Evolutionary conservation across 1,140 invertebrate genomes (phyloP).

Genomic region (Stenopsyche tienmushanensis): DNA sequence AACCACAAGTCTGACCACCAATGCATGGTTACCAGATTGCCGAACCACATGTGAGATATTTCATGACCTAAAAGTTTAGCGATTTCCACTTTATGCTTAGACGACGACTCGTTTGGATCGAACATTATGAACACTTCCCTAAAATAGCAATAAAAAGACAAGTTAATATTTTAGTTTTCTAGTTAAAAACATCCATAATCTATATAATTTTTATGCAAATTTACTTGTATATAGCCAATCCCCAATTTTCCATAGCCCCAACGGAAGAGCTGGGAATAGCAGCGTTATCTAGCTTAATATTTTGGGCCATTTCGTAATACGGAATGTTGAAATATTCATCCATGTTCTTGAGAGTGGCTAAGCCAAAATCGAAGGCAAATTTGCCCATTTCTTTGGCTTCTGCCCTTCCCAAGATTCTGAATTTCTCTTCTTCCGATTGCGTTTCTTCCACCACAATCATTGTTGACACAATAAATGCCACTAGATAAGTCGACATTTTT

Average conservation of each 20-base stretch:
- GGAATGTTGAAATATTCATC: constrained; percentile 73
- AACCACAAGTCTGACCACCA: constrained; percentile 61
- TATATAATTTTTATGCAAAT: neutral
- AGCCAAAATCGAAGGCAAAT: constrained; percentile 58
- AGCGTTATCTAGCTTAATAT: constrained; percentile 64
- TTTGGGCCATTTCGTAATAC: constrained; percentile 64
- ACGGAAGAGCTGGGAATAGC: constrained; percentile 72
- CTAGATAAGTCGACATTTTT: constrained; percentile 84
- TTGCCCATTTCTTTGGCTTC: constrained; percentile 64
- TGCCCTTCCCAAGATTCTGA: constrained; percentile 70
- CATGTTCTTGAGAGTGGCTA: constrained; percentile 53
- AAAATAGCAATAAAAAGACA: constrained; percentile 29
- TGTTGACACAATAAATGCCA: constrained; percentile 82
- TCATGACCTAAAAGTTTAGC: constrained; percentile 62
- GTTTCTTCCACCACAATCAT: constrained; percentile 55
- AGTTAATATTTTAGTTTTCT: neutral
- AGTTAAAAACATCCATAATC: neutral
- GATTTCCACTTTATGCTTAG: constrained; percentile 51
- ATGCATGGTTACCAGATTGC: constrained; percentile 64
- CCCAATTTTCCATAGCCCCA: constrained; percentile 86
- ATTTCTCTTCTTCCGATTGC: constrained; percentile 43
- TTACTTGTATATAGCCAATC: constrained; percentile 82
- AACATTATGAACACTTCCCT: constrained; percentile 52
- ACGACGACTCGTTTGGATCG: constrained; percentile 48
- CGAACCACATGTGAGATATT: constrained; percentile 70